Evolutionary conservation across 2,888 invertebrate species (phyloP).

Genomic region (Tenthredo livida): DNA sequence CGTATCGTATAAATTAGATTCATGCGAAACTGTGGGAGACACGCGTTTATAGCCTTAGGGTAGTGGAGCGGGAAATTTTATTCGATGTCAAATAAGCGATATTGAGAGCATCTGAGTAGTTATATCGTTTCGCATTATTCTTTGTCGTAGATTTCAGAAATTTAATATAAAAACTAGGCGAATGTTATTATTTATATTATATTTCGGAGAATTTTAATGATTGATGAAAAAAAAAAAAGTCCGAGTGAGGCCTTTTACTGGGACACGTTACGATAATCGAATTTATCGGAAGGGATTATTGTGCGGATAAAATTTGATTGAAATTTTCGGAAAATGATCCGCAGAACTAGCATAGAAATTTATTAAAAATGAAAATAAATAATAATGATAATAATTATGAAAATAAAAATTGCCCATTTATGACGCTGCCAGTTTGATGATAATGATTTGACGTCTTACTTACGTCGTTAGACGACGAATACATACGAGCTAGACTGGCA

Average conservation of each 20-base stretch:
- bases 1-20: background rate
- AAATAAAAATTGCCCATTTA: slow-evolving; percentile 22
- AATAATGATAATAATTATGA: background rate
- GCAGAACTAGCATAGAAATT: background rate
- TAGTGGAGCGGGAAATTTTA: slow-evolving; percentile 27
- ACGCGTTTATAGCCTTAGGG: background rate
- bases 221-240: background rate
- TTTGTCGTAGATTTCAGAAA: background rate
- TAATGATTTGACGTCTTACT: background rate
- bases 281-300: background rate
- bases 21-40: background rate
- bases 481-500: slow-evolving; percentile 1
- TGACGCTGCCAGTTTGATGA: slow-evolving; percentile 1
- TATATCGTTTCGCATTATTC: background rate
- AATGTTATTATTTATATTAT: background rate
- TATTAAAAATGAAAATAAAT: background rate
- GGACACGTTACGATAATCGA: background rate
- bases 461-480: background rate
- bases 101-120: slow-evolving; percentile 56
- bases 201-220: background rate
- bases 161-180: background rate
- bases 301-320: background rate
- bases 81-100: slow-evolving; percentile 15
- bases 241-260: background rate
- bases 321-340: background rate